phyloP scores from a whole-genome alignment of 1,140 invertebrate species.

The Platyscapa corneri region DNA sequence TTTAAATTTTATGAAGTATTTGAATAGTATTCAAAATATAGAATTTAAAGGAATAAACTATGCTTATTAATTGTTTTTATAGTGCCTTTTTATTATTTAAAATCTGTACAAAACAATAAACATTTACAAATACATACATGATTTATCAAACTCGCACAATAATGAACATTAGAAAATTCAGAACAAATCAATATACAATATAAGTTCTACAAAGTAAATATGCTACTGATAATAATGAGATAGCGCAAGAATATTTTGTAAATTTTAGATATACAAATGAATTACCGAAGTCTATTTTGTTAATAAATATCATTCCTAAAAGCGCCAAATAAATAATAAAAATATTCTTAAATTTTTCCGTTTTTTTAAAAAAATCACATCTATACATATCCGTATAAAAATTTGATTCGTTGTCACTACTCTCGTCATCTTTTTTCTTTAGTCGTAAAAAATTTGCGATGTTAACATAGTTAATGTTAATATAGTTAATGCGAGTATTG shows the following conservation, averaged over 20 bases:
- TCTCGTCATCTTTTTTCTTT: not conserved
- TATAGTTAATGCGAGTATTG: not conserved
- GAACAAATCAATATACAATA: not conserved
- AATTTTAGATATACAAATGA: not conserved
- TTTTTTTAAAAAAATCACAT: not conserved
- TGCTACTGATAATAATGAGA: not conserved
- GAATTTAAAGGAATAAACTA: not conserved
- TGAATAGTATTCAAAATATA: not conserved
- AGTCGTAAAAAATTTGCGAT: not conserved
- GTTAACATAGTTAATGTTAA: not conserved
- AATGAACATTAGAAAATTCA: not conserved
- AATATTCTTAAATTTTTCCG: not conserved
- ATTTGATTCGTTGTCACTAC: not conserved
- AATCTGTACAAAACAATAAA: not conserved
- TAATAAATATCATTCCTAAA: not conserved
- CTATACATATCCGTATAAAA: not conserved
- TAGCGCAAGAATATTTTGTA: not conserved
- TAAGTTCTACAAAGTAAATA: not conserved
- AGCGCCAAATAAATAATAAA: not conserved
- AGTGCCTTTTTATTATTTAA: constrained; percentile 7
- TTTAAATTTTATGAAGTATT: too few species aligned
- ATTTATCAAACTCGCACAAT: not conserved
- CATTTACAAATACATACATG: not conserved
- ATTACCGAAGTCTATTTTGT: not conserved
- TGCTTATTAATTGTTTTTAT: not conserved